Evolutionary conservation across 2,888 invertebrate genomes (phyloP).

Genomic region (Pocota personata): DNA sequence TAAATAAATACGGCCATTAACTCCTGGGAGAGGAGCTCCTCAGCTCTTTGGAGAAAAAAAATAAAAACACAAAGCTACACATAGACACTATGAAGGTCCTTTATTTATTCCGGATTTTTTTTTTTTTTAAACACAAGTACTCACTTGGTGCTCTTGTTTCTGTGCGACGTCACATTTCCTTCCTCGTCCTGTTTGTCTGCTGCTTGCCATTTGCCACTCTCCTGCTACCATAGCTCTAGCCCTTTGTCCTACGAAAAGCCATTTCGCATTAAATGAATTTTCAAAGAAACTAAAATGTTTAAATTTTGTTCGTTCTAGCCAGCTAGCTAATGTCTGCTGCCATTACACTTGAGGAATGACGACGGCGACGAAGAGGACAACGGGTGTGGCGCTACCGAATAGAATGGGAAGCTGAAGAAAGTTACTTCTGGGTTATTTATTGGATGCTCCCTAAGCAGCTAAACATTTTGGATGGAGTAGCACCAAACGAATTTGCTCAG

Average conservation of each 20-base stretch:
- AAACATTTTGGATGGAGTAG: slow-evolving; percentile 58
- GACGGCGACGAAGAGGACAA: not conserved
- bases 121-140: slow-evolving; percentile 45
- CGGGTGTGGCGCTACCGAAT: not conserved
- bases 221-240: slow-evolving; percentile 6
- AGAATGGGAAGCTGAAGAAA: slow-evolving; percentile 27
- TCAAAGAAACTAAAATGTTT: slow-evolving; percentile 64
- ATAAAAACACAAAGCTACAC: slow-evolving; percentile 45
- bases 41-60: slow-evolving; percentile 26
- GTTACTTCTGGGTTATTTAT: slow-evolving; percentile 65
- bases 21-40: slow-evolving; percentile 56
- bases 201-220: not conserved
- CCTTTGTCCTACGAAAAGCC: slow-evolving; percentile 56
- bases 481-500: slow-evolving; percentile 44
- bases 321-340: slow-evolving; percentile 70
- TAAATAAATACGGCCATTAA: slow-evolving; percentile 73
- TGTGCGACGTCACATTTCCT: slow-evolving; percentile 40
- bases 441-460: slow-evolving; percentile 64
- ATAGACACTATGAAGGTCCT: slow-evolving; percentile 62
- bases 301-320: slow-evolving; percentile 66
- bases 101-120: slow-evolving; percentile 43
- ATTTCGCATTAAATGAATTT: slow-evolving; percentile 68
- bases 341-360: slow-evolving; percentile 60
- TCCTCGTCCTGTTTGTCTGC: slow-evolving; percentile 39
- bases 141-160: slow-evolving; percentile 55